Evolutionary conservation across 2,797 vertebrate species (phyloP), one percentile per base, ranked within the genome.

Genomic region (Echiichthys vipera): DNA sequence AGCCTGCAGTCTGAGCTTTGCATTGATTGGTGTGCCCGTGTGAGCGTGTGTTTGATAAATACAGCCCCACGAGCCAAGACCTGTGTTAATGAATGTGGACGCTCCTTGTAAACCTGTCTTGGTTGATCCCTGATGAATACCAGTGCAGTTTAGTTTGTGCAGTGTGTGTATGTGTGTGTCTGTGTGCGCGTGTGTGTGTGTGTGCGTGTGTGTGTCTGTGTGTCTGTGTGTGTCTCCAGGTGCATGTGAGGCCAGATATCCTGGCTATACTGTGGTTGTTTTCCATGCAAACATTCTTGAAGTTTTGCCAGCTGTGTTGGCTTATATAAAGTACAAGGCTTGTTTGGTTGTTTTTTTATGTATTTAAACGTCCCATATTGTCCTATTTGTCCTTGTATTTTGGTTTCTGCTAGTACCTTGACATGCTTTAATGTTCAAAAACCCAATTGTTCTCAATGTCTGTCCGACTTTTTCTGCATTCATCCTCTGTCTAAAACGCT

Each of bases 1-100:
- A 47, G 79, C 72, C 34, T 76, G 51, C 77, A 81, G 84, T 24
- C 72, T 65, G 65, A 69, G 83, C 72, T 43, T 29, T 79, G 75
- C 79, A 88, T 89, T 85, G 85, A 87, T 90, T 77, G 53, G 46
- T 82, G 51, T 56, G 42, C 50, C 62, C 14, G 43, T 82, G 74
- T 46, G 61, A 73, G 77, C 50, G 73, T 58, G 47, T 79, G 74
- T 50, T 65, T 82, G 73, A 84, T 85, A 87, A 75, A 82, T 58
- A 65, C 65, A 84, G 32, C 36, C 77, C 59, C 64, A 30, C 36
- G 29, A 78, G 85, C 81, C 61, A 40, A 67, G 76, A 75, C 88
- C 75, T 74, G 71, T 45, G 68, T 53, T 80, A 85, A 80, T 83
- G 72, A 79, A 81, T 69, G 67, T 75, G 67, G 51, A 72, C 2